These are phyloP conservation scores for Intellagama lesueurii DNA, from an alignment of 2,797 vertebrate genomes.

Conservation along the genomic window DNA sequence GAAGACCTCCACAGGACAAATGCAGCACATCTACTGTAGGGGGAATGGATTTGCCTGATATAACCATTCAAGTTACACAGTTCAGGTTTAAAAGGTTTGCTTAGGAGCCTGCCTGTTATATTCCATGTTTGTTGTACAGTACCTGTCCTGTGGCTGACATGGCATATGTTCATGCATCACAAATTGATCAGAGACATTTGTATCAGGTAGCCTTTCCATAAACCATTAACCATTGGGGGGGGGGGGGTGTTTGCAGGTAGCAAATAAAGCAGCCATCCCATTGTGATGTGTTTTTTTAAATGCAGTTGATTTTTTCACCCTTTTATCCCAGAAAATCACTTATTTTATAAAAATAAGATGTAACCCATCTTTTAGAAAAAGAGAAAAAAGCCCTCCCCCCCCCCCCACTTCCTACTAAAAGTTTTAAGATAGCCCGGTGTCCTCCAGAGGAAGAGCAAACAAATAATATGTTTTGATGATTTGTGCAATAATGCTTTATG, in stretches of 20 bases:
- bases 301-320: not conserved
- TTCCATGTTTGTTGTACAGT: conserved; percentile 56
- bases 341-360: not conserved
- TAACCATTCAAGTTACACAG: not conserved
- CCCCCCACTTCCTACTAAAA: not conserved
- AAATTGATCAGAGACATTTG: conserved; percentile 55
- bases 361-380: conserved; percentile 25
- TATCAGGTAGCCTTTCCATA: conserved; percentile 53
- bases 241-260: not conserved
- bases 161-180: conserved; percentile 13
- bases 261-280: conserved; percentile 47
- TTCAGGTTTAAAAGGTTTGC: conserved; percentile 39
- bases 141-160: conserved; percentile 52
- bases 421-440: not conserved
- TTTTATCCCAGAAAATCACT: not conserved
- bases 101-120: conserved; percentile 47
- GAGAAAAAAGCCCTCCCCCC: not conserved
- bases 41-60: conserved; percentile 23
- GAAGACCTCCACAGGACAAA: not conserved
- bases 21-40: conserved; percentile 22
- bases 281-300: conserved; percentile 40
- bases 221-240: conserved; percentile 28
- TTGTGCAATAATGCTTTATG: conserved; percentile 18
- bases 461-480: not conserved
- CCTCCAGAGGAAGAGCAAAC: not conserved